Conservation (phyloP, 1,140 invertebrate species). For the Thaumatotibia leucotreta region DNA sequence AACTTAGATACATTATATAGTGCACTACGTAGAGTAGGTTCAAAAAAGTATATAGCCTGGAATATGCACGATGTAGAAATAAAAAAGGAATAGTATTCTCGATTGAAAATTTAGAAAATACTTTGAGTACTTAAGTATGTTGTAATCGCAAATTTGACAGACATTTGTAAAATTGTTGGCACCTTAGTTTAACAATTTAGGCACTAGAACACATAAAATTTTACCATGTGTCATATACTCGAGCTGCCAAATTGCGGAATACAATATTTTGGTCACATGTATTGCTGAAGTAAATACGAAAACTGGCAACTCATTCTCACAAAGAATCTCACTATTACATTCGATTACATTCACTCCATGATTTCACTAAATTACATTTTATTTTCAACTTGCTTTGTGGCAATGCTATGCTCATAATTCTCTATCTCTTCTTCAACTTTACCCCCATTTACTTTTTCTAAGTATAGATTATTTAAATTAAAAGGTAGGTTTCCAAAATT, state of each 20-base stretch:
- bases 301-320: constrained; percentile 24
- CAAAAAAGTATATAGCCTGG: constrained; percentile 16
- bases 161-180: no score
- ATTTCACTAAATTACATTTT: constrained; percentile 47
- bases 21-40: constrained; percentile 34
- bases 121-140: no score
- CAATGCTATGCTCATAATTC: constrained; percentile 61
- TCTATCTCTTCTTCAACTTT: constrained; percentile 37
- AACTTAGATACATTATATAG: constrained; percentile 24
- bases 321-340: constrained; percentile 31
- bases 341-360: constrained; percentile 32
- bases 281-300: no score
- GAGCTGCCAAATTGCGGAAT: no score
- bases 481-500: constrained; percentile 15
- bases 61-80: constrained; percentile 26
- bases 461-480: constrained; percentile 23
- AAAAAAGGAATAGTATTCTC: constrained; percentile 21
- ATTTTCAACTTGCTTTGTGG: constrained; percentile 67
- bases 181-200: no score
- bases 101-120: no score
- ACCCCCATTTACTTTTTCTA: constrained; percentile 30
- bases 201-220: no score
- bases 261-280: no score
- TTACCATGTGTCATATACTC: no score
- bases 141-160: background rate